Percentiles rank a stretch among this genome's conserved stretches.
Evolutionary conservation across 2,888 invertebrate species (phyloP).

Genomic region (Priocnemis perturbator): DNA sequence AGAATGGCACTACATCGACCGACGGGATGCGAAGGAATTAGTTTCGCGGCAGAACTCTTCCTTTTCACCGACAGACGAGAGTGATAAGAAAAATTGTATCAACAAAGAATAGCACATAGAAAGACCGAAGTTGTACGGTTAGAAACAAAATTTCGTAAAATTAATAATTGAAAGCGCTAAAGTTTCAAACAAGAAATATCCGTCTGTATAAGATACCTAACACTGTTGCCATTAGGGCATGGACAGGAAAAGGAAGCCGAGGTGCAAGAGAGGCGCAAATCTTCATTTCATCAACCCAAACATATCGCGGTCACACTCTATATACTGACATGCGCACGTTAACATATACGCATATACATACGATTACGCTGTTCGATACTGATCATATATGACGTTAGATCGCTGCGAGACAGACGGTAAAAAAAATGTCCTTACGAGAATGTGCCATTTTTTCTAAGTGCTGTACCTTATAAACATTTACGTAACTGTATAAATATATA

Average conservation of each 20-base stretch:
- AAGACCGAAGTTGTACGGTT: too few relatives aligned
- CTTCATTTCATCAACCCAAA: slow-evolving; percentile 13
- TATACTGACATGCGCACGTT: slow-evolving; percentile 14
- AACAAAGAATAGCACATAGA: too few relatives aligned
- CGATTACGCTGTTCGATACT: slow-evolving; percentile 27
- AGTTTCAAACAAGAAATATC: too few relatives aligned
- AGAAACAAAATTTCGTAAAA: too few relatives aligned
- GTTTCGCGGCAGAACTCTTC: slow-evolving; percentile 21
- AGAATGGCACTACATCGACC: slow-evolving; percentile 7
- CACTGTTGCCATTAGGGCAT: slow-evolving; percentile 10
- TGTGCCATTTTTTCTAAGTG: slow-evolving; percentile 53
- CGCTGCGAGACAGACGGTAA: slow-evolving; percentile 15
- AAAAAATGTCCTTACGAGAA: slow-evolving; percentile 32
- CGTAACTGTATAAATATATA: slow-evolving; percentile 14
- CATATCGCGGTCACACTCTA: slow-evolving; percentile 7
- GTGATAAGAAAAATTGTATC: too few relatives aligned
- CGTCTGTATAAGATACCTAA: too few relatives aligned
- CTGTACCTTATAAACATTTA: slow-evolving; percentile 46
- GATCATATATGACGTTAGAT: slow-evolving; percentile 29
- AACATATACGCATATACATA: slow-evolving; percentile 16
- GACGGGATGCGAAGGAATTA: slow-evolving; percentile 19
- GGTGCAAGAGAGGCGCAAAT: slow-evolving; percentile 6
- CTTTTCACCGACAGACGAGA: slow-evolving; percentile 42
- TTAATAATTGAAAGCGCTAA: too few relatives aligned
- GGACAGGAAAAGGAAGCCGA: slow-evolving; percentile 25